A percentile compares a stretch with the other conserved stretches of the same genome.
These are phyloP conservation scores for Euclidia mi DNA, from an alignment of 2,888 invertebrate species.

Conservation along the genomic window DNA sequence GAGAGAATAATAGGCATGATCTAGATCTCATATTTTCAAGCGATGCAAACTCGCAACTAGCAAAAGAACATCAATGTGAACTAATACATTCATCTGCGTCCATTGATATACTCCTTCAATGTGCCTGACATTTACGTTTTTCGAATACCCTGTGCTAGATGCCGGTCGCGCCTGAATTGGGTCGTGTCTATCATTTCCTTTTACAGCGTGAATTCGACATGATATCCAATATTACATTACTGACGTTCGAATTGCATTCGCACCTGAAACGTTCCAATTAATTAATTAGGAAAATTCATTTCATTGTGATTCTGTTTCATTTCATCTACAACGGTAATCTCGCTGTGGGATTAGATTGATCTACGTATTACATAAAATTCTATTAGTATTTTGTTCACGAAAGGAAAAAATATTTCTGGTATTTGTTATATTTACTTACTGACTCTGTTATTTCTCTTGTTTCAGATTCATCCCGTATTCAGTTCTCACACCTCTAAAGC, in stretches of 20 bases:
- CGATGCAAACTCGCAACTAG: background rate
- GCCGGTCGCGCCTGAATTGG: slow-evolving; percentile 60
- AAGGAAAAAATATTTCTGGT: too few species aligned
- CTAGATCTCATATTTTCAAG: background rate
- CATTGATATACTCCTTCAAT: slow-evolving; percentile 28
- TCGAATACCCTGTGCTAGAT: slow-evolving; percentile 7
- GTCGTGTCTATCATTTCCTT: slow-evolving; percentile 73
- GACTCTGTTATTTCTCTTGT: slow-evolving; percentile 37
- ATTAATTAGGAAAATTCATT: slow-evolving; percentile 31
- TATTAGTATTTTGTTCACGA: too few species aligned
- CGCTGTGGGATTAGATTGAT: background rate
- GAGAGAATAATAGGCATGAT: too few species aligned
- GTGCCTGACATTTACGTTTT: slow-evolving; percentile 36
- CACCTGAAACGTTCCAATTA: slow-evolving; percentile 30
- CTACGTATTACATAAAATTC: too few species aligned
- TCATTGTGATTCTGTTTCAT: slow-evolving; percentile 11
- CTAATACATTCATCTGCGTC: slow-evolving; percentile 40
- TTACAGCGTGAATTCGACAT: slow-evolving; percentile 52
- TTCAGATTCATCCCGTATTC: slow-evolving; percentile 51
- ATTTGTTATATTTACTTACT: slow-evolving; percentile 17
- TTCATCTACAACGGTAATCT: slow-evolving; percentile 8
- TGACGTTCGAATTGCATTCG: slow-evolving; percentile 33
- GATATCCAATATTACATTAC: slow-evolving; percentile 69
- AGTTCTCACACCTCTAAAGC: slow-evolving; percentile 30
- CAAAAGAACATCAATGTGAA: slow-evolving; percentile 24